Evolutionary conservation across 2,797 vertebrate genomes (phyloP), one percentile per base, ranked within the genome.

Genomic region (Hemibagrus guttatus): DNA sequence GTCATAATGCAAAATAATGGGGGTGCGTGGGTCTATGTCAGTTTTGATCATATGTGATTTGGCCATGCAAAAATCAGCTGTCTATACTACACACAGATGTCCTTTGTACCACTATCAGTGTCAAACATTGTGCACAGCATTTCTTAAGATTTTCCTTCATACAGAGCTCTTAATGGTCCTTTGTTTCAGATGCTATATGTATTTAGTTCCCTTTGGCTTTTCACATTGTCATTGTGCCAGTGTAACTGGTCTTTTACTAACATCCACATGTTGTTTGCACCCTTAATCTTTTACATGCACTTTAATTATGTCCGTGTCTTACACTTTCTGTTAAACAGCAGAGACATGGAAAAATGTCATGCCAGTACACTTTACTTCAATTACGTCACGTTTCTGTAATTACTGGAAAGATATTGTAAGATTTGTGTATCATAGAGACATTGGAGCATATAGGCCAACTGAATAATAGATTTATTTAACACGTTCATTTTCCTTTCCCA

Each of bases 361-460:
- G 61, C 26, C 46, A 28, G 17, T 69, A 52, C 84, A 90, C 84
- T 89, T 92, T 91, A 85, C 75, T 90, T 90, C 89, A 89, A 91
- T 72, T 81, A 52, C 71, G 75, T 86, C 46, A 19, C 8, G 0
- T 31, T 64, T 49, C 42, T 54, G 26, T 78, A 76, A 31, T 64
- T 63, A 63, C 63, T 64, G 58, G 71, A 14, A 76, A 14, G n/a
- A 63, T 54, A 49, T 85, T 52, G 56, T 84, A 46, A 46, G 31
- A 9, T 69, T 83, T 83, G 11, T 86, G 66, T 28, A 75, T 54
- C 68, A 80, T 63, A 86, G 39, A 84, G 75, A 75, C 78, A 46
- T 87, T 46, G 64, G 31, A 76, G 69, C 81, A 84, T 58, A 58
- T 84, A 46, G 54, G 59, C 81, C 80, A 19, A 85, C 69, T 84